A percentile compares a stretch with the other conserved stretches of the same genome.
Conservation (phyloP, 1,140 invertebrate species). For the Globodera rostochiensis region DNA sequence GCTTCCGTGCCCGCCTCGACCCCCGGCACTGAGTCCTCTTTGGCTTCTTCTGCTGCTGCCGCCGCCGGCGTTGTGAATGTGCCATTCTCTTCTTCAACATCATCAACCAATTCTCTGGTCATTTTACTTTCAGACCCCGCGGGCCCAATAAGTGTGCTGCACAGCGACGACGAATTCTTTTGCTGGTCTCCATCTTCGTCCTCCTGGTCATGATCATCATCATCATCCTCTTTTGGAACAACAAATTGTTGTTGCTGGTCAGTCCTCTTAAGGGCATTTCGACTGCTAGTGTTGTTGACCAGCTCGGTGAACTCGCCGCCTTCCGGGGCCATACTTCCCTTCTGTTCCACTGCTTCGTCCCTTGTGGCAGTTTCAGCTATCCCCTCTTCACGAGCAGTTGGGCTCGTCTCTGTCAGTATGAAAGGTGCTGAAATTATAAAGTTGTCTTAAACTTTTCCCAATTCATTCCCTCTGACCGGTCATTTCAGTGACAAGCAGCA, state of each 20-base stretch:
- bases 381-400: no score
- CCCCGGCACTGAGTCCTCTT: neutral
- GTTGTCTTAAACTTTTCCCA: no score
- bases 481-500: constrained; percentile 44
- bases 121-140: neutral
- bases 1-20: neutral
- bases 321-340: neutral
- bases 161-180: neutral
- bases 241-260: neutral
- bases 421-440: neutral
- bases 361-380: neutral
- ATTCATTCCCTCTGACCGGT: neutral
- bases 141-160: neutral
- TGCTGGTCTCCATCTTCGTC: no score
- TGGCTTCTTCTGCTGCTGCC: neutral
- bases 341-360: neutral
- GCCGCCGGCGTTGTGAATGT: no score
- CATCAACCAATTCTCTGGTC: neutral
- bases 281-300: neutral
- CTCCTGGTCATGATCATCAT: no score
- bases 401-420: neutral
- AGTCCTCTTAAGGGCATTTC: no score
- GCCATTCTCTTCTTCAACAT: neutral
- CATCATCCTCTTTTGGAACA: neutral
- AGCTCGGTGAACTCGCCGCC: neutral